A percentile compares a stretch with the other conserved stretches of the same genome.
Evolutionary conservation across 2,113 vertebrate species (phyloP).

Genomic region (Xiphias gladius): DNA sequence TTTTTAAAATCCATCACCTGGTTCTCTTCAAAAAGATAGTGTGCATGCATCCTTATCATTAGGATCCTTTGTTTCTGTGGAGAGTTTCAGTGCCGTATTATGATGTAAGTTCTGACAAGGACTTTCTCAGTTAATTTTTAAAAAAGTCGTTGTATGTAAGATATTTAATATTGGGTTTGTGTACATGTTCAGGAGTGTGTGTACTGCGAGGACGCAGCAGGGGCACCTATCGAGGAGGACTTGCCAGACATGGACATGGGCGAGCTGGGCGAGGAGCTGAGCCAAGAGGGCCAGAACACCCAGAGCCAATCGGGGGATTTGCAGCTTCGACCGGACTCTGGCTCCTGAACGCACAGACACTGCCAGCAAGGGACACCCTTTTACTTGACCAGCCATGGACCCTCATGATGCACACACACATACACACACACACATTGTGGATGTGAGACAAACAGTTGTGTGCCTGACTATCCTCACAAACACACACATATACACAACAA

Average conservation of each 20-base stretch:
- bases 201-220: conserved; percentile 87
- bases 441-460: conserved; percentile 38
- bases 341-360: conserved; percentile 50
- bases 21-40: too few relatives aligned
- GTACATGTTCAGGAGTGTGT: conserved; percentile 86
- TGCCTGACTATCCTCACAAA: conserved; percentile 31
- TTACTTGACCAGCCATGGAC: conserved; percentile 10
- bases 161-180: not conserved
- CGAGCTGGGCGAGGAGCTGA: conserved; percentile 82
- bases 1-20: too few relatives aligned
- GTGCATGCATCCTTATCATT: too few relatives aligned
- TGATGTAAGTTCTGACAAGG: too few relatives aligned
- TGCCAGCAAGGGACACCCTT: conserved; percentile 25
- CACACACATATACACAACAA: conserved; percentile 14
- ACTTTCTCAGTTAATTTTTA: too few relatives aligned
- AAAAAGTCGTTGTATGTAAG: not conserved
- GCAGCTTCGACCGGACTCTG: conserved; percentile 43
- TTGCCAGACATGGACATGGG: conserved; percentile 86
- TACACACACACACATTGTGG: conserved; percentile 29
- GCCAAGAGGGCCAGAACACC: conserved; percentile 67
- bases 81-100: too few relatives aligned
- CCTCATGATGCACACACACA: conserved; percentile 11
- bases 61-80: too few relatives aligned
- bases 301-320: conserved; percentile 68
- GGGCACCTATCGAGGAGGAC: conserved; percentile 80